Evolutionary conservation across 2,113 vertebrate genomes (phyloP).

Genomic region (Cinclus cinclus): DNA sequence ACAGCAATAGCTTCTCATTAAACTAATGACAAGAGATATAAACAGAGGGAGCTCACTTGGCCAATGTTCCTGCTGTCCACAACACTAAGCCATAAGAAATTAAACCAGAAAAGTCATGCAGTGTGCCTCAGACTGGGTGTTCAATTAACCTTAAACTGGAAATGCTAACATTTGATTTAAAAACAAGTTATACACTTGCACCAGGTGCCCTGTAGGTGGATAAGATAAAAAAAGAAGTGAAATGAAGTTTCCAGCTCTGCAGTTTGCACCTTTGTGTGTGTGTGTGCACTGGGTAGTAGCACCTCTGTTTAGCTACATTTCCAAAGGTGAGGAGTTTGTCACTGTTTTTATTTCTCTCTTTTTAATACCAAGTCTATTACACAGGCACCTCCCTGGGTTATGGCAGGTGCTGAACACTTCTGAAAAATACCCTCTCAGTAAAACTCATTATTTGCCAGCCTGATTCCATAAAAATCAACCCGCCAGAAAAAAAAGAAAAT

Average conservation of each 20-base stretch:
- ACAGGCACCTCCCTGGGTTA: neutral
- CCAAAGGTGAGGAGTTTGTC: neutral
- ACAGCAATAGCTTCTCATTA: slow-evolving; percentile 43
- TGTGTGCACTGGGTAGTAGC: neutral
- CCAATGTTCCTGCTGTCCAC: neutral
- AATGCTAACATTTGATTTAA: neutral
- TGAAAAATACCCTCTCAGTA: neutral
- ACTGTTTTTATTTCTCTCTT: neutral
- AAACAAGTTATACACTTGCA: neutral
- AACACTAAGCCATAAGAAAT: neutral
- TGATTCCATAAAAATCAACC: neutral
- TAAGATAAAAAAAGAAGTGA: neutral
- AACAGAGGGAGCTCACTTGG: neutral
- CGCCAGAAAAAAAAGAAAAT: neutral
- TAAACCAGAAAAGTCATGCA: neutral
- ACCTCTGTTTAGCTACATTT: neutral
- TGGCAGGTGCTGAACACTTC: neutral
- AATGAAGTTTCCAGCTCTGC: neutral
- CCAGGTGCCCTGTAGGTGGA: neutral
- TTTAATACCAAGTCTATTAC: neutral
- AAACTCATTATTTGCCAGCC: neutral
- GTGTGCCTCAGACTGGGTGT: neutral
- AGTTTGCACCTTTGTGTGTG: neutral
- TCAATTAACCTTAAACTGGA: slow-evolving; percentile 22
- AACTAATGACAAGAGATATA: slow-evolving; percentile 26